Conservation (phyloP, 2,113 vertebrate species). For the Tringa solitaria region DNA sequence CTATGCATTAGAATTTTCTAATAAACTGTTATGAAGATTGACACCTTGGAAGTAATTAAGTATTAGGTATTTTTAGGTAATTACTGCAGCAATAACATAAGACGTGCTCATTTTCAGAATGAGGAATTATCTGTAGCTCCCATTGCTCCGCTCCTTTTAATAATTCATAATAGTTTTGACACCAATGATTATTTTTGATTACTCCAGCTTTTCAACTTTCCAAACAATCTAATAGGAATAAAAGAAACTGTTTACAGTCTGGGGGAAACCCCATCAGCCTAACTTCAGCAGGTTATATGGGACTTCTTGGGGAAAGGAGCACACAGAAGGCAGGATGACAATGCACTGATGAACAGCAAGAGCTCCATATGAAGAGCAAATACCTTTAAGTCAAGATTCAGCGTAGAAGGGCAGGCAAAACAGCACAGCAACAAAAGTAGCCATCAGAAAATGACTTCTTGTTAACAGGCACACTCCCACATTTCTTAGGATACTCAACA, state of each 20-base stretch:
- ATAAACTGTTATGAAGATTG: constrained; percentile 76
- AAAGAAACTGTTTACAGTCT: neutral
- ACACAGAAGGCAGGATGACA: neutral
- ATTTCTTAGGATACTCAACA: neutral
- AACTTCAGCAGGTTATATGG: neutral
- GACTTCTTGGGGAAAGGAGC: neutral
- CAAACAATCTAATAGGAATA: constrained; percentile 33
- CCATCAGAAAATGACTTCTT: neutral
- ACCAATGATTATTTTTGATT: constrained; percentile 62
- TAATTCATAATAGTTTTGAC: constrained; percentile 68
- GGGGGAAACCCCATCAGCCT: neutral
- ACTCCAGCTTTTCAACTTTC: constrained; percentile 61
- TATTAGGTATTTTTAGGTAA: constrained; percentile 76
- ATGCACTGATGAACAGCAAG: neutral
- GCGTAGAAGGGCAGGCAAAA: neutral
- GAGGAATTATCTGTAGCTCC: constrained; percentile 59
- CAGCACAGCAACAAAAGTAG: neutral
- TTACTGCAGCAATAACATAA: constrained; percentile 63
- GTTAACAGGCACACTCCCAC: neutral
- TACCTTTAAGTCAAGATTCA: neutral
- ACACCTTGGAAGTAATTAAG: constrained; percentile 78
- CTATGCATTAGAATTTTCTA: constrained; percentile 71
- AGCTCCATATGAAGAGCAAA: neutral
- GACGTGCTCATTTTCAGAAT: constrained; percentile 63
- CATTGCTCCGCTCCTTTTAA: constrained; percentile 34